Evolutionary conservation across 2,797 vertebrate genomes (phyloP).

Genomic region (Sphenodon punctatus): DNA sequence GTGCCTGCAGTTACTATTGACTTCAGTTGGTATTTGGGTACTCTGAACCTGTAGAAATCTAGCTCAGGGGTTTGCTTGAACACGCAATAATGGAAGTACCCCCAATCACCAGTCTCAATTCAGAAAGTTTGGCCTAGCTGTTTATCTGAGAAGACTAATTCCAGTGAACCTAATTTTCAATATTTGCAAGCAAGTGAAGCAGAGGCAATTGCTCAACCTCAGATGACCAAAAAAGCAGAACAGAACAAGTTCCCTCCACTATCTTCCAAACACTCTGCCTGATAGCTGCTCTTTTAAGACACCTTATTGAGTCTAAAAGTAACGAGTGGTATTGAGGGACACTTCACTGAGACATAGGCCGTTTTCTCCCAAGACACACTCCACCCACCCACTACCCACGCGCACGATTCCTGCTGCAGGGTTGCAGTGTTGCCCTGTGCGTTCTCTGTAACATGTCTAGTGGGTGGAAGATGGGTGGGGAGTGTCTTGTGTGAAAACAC

Average conservation of each 20-base stretch:
- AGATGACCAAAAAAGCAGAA: neutral
- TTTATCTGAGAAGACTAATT: neutral
- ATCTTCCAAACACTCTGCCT: neutral
- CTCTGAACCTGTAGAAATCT: neutral
- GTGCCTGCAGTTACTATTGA: neutral
- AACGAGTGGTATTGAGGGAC: neutral
- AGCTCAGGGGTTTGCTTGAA: neutral
- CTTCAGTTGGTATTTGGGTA: neutral
- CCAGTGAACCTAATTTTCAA: neutral
- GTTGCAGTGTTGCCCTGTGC: too few species aligned
- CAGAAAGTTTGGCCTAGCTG: neutral
- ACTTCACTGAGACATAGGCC: neutral
- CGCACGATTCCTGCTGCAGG: too few species aligned
- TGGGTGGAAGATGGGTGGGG: too few species aligned
- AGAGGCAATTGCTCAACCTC: neutral
- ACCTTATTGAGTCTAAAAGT: neutral
- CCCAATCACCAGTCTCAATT: neutral
- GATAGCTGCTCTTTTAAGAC: conserved; percentile 22
- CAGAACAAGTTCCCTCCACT: neutral
- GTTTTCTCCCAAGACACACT: too few species aligned
- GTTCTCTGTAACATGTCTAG: too few species aligned
- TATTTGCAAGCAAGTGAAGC: neutral
- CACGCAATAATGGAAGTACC: neutral
- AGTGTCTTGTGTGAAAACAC: too few species aligned
- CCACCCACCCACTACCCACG: too few species aligned